Evolutionary conservation across 2,113 vertebrate species (phyloP).

Genomic region (Serilophus lunatus): DNA sequence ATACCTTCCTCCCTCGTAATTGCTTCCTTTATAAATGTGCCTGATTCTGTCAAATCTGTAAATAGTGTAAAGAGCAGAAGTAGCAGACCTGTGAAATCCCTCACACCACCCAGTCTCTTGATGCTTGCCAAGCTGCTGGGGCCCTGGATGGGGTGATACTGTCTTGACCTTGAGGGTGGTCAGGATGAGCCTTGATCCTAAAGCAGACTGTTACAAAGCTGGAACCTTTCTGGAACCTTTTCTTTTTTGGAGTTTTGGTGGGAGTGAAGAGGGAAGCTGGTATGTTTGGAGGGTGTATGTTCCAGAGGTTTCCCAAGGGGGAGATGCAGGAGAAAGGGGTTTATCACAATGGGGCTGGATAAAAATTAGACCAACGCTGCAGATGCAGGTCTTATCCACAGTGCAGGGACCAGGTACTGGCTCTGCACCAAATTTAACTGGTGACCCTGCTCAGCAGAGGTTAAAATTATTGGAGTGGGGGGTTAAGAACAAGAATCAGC

Average conservation of each 20-base stretch:
- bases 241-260: background rate
- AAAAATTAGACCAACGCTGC: background rate
- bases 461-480: background rate
- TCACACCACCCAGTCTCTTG: background rate
- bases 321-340: background rate
- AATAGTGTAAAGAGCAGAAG: background rate
- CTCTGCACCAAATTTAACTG: background rate
- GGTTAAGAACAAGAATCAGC: background rate
- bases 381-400: background rate
- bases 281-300: background rate
- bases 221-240: background rate
- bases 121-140: background rate
- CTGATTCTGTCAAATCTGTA: too few species aligned
- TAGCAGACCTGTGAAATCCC: background rate
- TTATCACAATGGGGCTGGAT: background rate
- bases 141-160: background rate
- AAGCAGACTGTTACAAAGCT: background rate
- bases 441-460: background rate
- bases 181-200: background rate
- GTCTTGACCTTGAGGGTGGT: background rate
- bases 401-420: background rate
- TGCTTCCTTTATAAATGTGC: too few species aligned
- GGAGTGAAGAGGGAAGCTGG: background rate
- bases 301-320: background rate
- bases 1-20: too few species aligned